phyloP scores from a whole-genome alignment of 2,888 invertebrate species.

The Amaurobius ferox region DNA sequence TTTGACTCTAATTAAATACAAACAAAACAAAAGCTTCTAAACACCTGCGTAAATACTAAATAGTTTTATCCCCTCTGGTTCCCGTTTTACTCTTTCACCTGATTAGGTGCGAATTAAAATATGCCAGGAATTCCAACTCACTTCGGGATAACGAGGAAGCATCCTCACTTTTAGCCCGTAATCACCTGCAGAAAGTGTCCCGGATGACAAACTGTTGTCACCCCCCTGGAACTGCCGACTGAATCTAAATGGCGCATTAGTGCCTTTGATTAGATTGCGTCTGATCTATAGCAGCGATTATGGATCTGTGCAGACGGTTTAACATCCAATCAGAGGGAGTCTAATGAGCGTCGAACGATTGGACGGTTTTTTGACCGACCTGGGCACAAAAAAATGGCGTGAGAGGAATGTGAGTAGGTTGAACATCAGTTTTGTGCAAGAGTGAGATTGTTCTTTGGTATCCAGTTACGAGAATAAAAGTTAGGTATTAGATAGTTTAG shows the following conservation, averaged over 20 bases:
- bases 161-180: constrained; percentile 2
- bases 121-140: background rate
- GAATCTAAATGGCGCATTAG: constrained; percentile 15
- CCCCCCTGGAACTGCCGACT: background rate
- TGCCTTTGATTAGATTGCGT: constrained; percentile 4
- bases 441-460: too few relatives aligned
- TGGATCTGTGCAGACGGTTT: background rate
- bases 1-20: too few relatives aligned
- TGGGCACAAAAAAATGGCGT: background rate
- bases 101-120: background rate
- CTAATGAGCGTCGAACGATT: background rate
- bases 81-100: background rate
- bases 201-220: constrained; percentile 12
- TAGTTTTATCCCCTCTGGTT: too few relatives aligned
- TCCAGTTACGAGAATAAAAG: too few relatives aligned
- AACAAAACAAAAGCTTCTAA: too few relatives aligned
- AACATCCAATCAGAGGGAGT: background rate
- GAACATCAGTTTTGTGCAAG: too few relatives aligned
- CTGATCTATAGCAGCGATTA: constrained; percentile 3
- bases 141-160: background rate
- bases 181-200: constrained; percentile 12
- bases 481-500: too few relatives aligned
- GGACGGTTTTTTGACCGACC: background rate
- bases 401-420: background rate
- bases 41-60: too few relatives aligned